phyloP scores from a whole-genome alignment of 2,888 invertebrate genomes.

The Galerucella pusilla region DNA sequence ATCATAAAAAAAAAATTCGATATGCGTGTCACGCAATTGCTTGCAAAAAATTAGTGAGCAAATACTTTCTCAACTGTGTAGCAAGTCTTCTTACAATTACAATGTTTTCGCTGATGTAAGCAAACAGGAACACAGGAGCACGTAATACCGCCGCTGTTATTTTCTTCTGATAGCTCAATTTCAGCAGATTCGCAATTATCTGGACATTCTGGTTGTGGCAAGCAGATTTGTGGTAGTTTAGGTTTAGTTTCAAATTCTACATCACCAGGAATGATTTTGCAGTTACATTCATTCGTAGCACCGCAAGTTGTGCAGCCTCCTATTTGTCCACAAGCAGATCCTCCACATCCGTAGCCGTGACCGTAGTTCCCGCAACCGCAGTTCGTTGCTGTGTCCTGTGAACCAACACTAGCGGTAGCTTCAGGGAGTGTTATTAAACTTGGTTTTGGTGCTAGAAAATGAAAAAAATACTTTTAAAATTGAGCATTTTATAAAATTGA shows the following conservation, averaged over 20 bases:
- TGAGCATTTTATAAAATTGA: background rate
- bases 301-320: constrained; percentile 30
- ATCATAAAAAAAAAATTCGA: constrained; percentile 9
- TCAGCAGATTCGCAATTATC: constrained; percentile 44
- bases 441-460: constrained; percentile 45
- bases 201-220: constrained; percentile 30
- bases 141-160: background rate
- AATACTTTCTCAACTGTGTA: constrained; percentile 25
- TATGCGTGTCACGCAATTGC: constrained; percentile 32
- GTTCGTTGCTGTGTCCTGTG: constrained; percentile 2
- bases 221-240: constrained; percentile 39
- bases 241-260: constrained; percentile 52
- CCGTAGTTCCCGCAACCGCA: constrained; percentile 16
- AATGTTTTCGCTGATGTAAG: constrained; percentile 21
- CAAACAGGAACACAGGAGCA: constrained; percentile 36
- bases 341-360: background rate
- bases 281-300: constrained; percentile 9
- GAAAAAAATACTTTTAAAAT: constrained; percentile 11
- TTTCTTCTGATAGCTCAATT: constrained; percentile 27
- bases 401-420: background rate
- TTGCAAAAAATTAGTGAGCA: constrained; percentile 24
- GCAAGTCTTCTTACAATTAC: constrained; percentile 32
- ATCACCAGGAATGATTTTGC: constrained; percentile 52
- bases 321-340: constrained; percentile 12
- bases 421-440: constrained; percentile 48